Percentiles rank a stretch among this genome's conserved stretches.
phyloP scores from a whole-genome alignment of 2,113 vertebrate genomes.

The Orthochromis malagaraziensis region DNA sequence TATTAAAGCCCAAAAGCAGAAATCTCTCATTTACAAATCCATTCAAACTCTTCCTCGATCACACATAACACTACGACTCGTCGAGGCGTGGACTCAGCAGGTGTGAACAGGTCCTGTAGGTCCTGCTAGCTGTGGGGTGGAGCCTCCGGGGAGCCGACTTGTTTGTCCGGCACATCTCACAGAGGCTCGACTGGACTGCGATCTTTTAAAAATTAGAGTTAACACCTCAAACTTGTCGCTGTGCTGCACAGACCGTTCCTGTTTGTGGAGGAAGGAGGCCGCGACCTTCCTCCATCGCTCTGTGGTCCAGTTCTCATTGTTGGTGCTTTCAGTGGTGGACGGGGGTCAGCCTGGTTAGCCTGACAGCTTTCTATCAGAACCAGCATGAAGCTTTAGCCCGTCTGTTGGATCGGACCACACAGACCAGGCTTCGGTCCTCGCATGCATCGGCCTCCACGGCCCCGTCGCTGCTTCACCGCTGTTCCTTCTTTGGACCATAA shows the following conservation, averaged over 20 bases:
- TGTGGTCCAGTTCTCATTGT: not conserved
- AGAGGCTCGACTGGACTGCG: not conserved
- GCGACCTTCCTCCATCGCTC: not conserved
- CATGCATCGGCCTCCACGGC: not conserved
- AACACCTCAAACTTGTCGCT: not conserved
- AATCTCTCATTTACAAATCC: not conserved
- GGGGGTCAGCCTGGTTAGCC: accelerated
- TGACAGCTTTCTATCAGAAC: accelerated
- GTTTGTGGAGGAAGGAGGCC: not conserved
- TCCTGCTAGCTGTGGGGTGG: not conserved
- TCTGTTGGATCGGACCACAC: not conserved
- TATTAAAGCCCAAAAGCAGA: not conserved
- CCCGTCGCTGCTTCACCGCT: not conserved
- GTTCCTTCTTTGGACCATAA: not conserved
- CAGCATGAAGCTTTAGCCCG: not conserved
- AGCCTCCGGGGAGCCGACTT: not conserved
- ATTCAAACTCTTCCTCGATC: not conserved
- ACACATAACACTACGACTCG: accelerated
- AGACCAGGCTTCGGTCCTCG: not conserved
- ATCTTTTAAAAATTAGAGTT: not conserved
- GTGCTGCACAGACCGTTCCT: accelerated
- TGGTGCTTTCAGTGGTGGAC: not conserved
- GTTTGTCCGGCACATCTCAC: not conserved
- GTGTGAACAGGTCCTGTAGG: not conserved
- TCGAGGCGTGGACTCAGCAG: not conserved